Evolutionary conservation across 1,140 invertebrate genomes (phyloP).

Genomic region (Scylla paramamosain): DNA sequence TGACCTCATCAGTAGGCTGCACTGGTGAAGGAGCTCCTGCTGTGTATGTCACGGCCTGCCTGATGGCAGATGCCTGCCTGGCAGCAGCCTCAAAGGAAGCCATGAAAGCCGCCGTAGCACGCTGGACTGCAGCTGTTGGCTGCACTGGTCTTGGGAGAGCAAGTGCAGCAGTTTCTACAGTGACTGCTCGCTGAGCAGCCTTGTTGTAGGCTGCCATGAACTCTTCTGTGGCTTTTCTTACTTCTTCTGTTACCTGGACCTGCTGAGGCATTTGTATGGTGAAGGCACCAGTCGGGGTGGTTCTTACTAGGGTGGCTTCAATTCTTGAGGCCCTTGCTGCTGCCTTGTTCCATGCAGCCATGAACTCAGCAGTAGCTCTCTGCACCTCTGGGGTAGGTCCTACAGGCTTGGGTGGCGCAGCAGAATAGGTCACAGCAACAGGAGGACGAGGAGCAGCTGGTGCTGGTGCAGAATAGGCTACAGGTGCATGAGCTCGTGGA

Average conservation of each 20-base stretch:
- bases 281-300: too few species aligned
- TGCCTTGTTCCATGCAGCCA: conserved; percentile 63
- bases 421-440: conserved; percentile 1
- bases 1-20: conserved; percentile 40
- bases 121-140: conserved; percentile 29
- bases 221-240: conserved; percentile 30
- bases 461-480: conserved; percentile 16
- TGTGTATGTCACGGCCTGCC: not conserved
- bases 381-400: conserved; percentile 43
- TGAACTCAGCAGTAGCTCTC: conserved; percentile 51
- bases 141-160: conserved; percentile 30
- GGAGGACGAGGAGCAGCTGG: not conserved
- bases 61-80: not conserved
- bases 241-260: conserved; percentile 40
- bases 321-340: conserved; percentile 16
- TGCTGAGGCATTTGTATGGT: not conserved
- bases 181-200: conserved; percentile 30
- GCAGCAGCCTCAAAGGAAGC: conserved; percentile 39
- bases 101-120: conserved; percentile 31
- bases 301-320: not conserved
- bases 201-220: conserved; percentile 57
- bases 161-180: conserved; percentile 5
- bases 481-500: not conserved
- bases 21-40: not conserved
- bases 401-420: not conserved